Evolutionary conservation across 92 coral and sea anemone genomes (phyloP).

Genomic region (Pocillopora grandis): DNA sequence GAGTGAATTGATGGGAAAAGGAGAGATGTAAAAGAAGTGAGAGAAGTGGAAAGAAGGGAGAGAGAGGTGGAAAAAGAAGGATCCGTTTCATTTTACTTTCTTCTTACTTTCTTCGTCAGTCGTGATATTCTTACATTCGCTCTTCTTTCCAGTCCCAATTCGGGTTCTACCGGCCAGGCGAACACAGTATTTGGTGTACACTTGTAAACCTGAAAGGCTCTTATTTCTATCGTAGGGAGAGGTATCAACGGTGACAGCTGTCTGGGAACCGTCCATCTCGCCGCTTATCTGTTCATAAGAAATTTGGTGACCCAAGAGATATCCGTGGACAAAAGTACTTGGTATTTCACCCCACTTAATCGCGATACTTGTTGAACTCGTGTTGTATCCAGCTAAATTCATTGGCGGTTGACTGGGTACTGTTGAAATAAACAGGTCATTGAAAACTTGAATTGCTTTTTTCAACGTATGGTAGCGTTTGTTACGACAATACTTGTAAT

Average conservation of each 20-base stretch:
- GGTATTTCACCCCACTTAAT: conserved; percentile 16
- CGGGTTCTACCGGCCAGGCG: conserved; percentile 38
- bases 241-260: neutral
- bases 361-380: conserved; percentile 11
- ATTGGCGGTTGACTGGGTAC: conserved; percentile 34
- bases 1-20: too few species aligned
- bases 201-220: neutral
- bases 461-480: neutral
- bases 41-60: too few species aligned
- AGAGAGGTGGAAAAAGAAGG: neutral
- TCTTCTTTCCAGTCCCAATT: conserved; percentile 44
- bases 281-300: neutral
- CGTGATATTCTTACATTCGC: conserved; percentile 14
- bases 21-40: too few species aligned
- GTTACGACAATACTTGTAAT: too few species aligned
- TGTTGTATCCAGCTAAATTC: conserved; percentile 5
- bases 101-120: conserved; percentile 32
- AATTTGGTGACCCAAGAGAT: conserved; percentile 17
- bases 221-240: neutral
- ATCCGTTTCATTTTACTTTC: neutral
- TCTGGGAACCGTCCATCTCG: neutral
- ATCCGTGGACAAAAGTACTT: neutral
- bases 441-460: neutral
- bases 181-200: conserved; percentile 25
- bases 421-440: neutral